Evolutionary conservation across 1,140 invertebrate genomes (phyloP).

Genomic region (Teleogryllus occipitalis): DNA sequence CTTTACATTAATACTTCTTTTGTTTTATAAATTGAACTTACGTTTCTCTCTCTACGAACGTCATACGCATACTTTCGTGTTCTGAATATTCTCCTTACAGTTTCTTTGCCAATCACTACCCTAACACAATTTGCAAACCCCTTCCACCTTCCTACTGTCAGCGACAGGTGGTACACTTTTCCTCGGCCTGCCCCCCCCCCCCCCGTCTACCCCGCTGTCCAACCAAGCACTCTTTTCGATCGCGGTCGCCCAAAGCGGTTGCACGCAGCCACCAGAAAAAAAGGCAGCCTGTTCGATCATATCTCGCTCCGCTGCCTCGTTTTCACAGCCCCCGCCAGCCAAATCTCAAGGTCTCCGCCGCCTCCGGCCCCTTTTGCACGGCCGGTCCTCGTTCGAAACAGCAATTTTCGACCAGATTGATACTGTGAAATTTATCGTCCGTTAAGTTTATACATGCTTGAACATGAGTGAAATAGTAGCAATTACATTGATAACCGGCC

Average conservation of each 20-base stretch:
- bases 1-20: no score
- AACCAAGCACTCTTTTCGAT: not conserved
- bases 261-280: not conserved
- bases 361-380: not conserved
- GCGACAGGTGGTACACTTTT: no score
- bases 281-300: not conserved
- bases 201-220: no score
- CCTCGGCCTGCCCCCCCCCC: no score
- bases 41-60: no score
- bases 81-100: no score
- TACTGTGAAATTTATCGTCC: slow-evolving; percentile 1
- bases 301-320: not conserved
- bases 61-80: no score
- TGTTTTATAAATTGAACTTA: no score
- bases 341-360: not conserved
- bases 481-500: not conserved
- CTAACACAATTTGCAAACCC: no score
- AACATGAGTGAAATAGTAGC: not conserved
- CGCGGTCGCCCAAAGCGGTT: no score
- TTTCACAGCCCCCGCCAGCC: not conserved
- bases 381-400: not conserved
- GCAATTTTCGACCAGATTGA: not conserved
- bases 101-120: no score
- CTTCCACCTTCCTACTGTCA: no score
- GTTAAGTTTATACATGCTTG: not conserved